Percentiles rank a stretch among this genome's conserved stretches.
These are phyloP conservation scores for Parascotia fuliginaria DNA, from an alignment of 2,888 invertebrate genomes.

Conservation along the genomic window DNA sequence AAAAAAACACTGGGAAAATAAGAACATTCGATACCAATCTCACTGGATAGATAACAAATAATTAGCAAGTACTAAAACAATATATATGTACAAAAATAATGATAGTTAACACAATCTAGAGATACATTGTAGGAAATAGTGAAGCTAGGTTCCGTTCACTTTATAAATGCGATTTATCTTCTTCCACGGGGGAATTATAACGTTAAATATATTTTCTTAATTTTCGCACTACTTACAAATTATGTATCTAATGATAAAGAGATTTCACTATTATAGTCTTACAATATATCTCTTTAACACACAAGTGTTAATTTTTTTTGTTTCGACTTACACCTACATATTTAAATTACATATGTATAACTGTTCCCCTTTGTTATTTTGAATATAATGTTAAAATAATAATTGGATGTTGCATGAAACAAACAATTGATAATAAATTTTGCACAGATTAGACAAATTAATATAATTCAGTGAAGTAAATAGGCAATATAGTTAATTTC, in stretches of 20 bases:
- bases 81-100: slow-evolving; percentile 65
- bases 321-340: slow-evolving; percentile 66
- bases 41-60: slow-evolving; percentile 66
- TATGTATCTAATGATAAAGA: slow-evolving; percentile 77
- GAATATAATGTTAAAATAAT: slow-evolving; percentile 52
- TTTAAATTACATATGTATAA: slow-evolving; percentile 85
- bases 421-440: slow-evolving; percentile 26
- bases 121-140: slow-evolving; percentile 72
- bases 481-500: slow-evolving; percentile 36
- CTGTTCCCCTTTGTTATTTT: slow-evolving; percentile 85
- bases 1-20: too few species aligned
- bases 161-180: slow-evolving; percentile 79
- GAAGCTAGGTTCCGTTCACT: slow-evolving; percentile 62
- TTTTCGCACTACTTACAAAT: slow-evolving; percentile 73
- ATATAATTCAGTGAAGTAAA: slow-evolving; percentile 25
- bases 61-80: slow-evolving; percentile 42
- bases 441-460: slow-evolving; percentile 11
- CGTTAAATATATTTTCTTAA: slow-evolving; percentile 72
- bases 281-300: slow-evolving; percentile 79
- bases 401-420: slow-evolving; percentile 57
- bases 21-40: slow-evolving; percentile 44
- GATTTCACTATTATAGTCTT: slow-evolving; percentile 73
- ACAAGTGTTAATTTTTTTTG: slow-evolving; percentile 57
- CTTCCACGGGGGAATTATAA: slow-evolving; percentile 68
- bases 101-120: slow-evolving; percentile 61